phyloP scores from a whole-genome alignment of 2,888 invertebrate genomes.

The Bimastos eiseni region DNA sequence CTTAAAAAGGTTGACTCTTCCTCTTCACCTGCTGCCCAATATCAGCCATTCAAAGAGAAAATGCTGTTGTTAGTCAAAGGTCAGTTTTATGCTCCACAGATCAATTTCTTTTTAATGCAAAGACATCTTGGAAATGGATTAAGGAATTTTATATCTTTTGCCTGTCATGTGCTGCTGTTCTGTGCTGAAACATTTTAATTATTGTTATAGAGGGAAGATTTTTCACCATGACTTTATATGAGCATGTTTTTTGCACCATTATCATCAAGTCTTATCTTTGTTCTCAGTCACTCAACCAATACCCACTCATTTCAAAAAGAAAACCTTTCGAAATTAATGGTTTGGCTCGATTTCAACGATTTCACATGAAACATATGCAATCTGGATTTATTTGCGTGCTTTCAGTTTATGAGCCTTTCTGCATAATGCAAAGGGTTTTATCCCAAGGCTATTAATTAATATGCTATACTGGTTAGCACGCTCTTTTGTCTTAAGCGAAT shows the following conservation, averaged over 20 bases:
- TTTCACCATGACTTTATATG: not conserved
- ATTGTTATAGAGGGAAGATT: not conserved
- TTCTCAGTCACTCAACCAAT: not conserved
- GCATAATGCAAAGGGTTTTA: too few relatives aligned
- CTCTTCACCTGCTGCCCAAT: conserved; percentile 61
- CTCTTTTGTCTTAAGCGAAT: too few relatives aligned
- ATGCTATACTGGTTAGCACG: too few relatives aligned
- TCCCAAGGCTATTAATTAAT: too few relatives aligned
- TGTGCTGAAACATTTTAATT: not conserved
- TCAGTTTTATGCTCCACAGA: conserved; percentile 42
- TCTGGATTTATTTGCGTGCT: too few relatives aligned
- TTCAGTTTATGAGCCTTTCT: too few relatives aligned
- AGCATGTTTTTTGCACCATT: not conserved
- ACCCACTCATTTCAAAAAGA: not conserved
- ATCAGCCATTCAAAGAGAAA: conserved; percentile 69
- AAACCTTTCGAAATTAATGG: not conserved
- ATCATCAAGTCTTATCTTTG: not conserved
- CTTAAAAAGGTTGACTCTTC: conserved; percentile 71
- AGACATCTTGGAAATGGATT: not conserved
- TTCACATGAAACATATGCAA: not conserved
- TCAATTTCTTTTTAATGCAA: not conserved
- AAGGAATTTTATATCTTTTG: not conserved
- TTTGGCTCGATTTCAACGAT: not conserved
- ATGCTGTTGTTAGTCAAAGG: conserved; percentile 70
- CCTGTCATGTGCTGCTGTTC: not conserved